Base-by-base conservation (phyloP, 2,113 vertebrate genomes). In the Catharus fuscescens region DNA sequence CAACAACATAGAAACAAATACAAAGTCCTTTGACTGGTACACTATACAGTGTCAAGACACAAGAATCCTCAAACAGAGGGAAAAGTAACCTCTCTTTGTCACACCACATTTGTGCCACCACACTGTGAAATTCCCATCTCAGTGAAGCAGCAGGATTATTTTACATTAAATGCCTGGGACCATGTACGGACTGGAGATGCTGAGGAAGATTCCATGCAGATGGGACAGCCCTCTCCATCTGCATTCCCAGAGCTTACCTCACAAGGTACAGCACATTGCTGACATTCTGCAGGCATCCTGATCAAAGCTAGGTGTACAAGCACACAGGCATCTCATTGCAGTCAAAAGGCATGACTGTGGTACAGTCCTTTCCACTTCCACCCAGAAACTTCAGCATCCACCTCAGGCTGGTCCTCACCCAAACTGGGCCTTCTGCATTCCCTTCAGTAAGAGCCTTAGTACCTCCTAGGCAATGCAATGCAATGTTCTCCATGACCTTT, bases 301-400 rank as follows among this genome's bases (percentile, higher is more conserved):
- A 61, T 11, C 57, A 79, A 53, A 94, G 12, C 18, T 4, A 32
- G 4, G 9, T 17, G 10, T 18, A 3, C 18, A 69, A 69, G 60
- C 28, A 44, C n/a, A 57, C 45, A 64, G 44, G 12, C 8, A 34
- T 7, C 21, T 73, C 26, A 16, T 14, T 14, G 25, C 32, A 18
- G 73, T 17, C 44, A 36, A 64, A 59, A 72, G 16, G 15, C 8
- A 19, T 0, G 0, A 6, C 10, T 10, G 1, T 9, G 17, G 8
- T 15, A 31, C 10, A 6, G 9, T 57, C 31, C 1, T 73, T 86
- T 38, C 24, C 28, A 23, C 57, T 56, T 60, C 26, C 24, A 48
- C 36, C 9, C 57, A 64, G 40, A 76, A 67, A 36, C 32, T 32
- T 12, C 53, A 52, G 14, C 72, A 60, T 7, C 45, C 32, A 36